Base-by-base conservation (phyloP, 2,113 vertebrate genomes). In the Lepus americanus region DNA sequence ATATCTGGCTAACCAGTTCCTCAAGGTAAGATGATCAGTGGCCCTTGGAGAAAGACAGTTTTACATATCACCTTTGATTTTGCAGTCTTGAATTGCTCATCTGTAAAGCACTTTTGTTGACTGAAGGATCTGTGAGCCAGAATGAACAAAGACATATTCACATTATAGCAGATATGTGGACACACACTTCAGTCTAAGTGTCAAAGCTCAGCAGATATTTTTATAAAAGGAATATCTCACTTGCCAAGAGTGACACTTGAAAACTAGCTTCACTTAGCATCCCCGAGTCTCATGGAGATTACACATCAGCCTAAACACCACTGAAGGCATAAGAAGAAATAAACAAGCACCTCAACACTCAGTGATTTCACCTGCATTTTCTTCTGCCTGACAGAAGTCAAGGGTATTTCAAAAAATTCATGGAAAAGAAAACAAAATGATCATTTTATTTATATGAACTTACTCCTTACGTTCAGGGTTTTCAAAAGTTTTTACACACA, bases 181-280 rank as follows among this genome's bases (percentile, higher is more conserved):
- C 93, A 95, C 80, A 96, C 91, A 95, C 91, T 97, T 97, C 89
- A 97, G 83, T 92, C 39, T 95, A 85, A 94, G 90, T 93, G 96
- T 95, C 97, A 97, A 96, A 89, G 89, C 89, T 90, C 83, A 84
- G 82, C 5, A 33, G 91, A 89, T 87, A 92, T 87, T 96, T 97
- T 96, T 96, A 96, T 97, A 91, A 96, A 97, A 96, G 67, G 79
- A 81, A 92, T 95, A 80, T 97, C 92, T 95, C 92, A 91, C 91
- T 97, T 96, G 92, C 97, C 96, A 97, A 96, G 94, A 95, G 70
- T 97, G 95, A 97, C 92, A 96, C 95, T 97, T 97, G 86, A 95
- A 95, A 97, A 89, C 79, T 92, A 95, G 74, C 89, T 96, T 96
- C 80, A 93, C 92, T 97, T 96, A 97, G 89, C 96, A 94, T 97